Evolutionary conservation across 2,113 vertebrate species (phyloP).

Genomic region (Rallus limicola): DNA sequence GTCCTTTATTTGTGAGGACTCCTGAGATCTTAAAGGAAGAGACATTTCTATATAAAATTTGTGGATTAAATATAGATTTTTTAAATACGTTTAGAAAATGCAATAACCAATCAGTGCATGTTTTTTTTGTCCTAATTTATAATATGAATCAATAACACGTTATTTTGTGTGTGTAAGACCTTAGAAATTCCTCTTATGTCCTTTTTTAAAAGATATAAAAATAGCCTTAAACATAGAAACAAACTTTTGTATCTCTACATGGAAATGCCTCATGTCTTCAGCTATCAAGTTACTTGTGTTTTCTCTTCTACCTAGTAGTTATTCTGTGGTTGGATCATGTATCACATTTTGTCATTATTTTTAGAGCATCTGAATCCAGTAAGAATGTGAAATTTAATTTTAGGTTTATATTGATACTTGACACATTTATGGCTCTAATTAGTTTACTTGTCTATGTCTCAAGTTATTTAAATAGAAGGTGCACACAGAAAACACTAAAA

Average conservation of each 20-base stretch:
- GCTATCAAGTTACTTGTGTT: background rate
- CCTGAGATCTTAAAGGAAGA: background rate
- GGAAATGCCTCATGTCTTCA: background rate
- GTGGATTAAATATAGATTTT: background rate
- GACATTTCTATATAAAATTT: background rate
- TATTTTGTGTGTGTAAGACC: background rate
- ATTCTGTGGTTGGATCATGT: background rate
- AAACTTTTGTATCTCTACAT: background rate
- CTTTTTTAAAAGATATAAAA: background rate
- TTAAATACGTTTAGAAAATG: background rate
- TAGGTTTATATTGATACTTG: conserved; percentile 32
- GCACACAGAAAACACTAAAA: background rate
- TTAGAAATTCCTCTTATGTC: background rate
- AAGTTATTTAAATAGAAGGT: conserved; percentile 43
- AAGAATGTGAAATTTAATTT: conserved; percentile 27
- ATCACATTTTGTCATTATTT: conserved; percentile 44
- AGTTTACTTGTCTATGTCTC: conserved; percentile 15
- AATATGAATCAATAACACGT: background rate
- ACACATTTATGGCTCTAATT: conserved; percentile 22
- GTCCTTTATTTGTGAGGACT: background rate
- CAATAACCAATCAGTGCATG: background rate
- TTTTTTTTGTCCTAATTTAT: background rate
- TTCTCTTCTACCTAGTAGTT: background rate
- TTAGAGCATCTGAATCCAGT: background rate
- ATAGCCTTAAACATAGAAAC: background rate